A percentile compares a stretch with the other conserved stretches of the same genome.
Conservation (phyloP, 2,113 vertebrate genomes). For the Plecturocebus donacophilus region DNA sequence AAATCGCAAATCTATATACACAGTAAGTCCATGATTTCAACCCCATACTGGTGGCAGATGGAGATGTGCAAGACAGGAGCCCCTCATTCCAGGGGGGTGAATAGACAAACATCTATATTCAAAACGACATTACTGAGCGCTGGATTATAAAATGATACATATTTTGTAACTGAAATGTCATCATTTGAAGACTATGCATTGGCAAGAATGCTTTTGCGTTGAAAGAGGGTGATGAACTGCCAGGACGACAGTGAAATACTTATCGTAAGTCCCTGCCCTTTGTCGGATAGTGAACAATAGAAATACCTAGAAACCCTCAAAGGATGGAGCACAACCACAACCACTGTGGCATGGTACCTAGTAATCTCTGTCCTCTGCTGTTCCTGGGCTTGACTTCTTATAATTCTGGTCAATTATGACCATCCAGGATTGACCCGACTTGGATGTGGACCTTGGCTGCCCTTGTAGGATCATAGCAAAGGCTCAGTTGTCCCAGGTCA, state of each 20-base stretch:
- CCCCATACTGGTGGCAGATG: neutral
- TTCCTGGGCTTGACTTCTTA: neutral
- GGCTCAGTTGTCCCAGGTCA: neutral
- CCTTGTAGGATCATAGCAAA: neutral
- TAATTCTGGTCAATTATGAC: neutral
- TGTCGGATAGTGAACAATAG: neutral
- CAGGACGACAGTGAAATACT: constrained; percentile 31
- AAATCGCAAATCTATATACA: neutral
- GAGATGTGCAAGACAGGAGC: neutral
- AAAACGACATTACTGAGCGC: neutral
- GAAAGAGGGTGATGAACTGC: neutral
- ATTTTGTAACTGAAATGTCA: neutral
- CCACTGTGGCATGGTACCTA: neutral
- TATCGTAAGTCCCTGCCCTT: neutral
- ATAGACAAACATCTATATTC: neutral
- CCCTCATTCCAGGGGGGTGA: neutral
- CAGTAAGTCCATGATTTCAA: neutral
- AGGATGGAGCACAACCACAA: neutral
- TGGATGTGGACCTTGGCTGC: neutral
- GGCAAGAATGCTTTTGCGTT: neutral
- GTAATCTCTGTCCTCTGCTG: neutral
- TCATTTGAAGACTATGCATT: neutral
- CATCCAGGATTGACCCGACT: neutral
- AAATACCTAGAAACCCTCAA: neutral
- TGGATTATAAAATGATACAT: neutral